phyloP scores from a whole-genome alignment of 2,888 invertebrate species.

The Orthosia incerta region DNA sequence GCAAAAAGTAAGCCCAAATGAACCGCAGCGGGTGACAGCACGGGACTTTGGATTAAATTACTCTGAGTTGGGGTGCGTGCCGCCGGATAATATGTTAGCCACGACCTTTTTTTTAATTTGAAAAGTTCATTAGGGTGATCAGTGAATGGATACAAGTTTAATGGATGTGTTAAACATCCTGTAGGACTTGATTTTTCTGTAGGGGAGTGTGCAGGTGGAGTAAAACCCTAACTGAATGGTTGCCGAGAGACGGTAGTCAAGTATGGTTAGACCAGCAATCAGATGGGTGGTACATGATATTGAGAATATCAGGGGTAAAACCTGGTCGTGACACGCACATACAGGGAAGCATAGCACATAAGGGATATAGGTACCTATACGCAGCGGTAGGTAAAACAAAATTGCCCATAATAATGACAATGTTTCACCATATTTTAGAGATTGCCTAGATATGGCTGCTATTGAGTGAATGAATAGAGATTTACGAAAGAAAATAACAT shows the following conservation, averaged over 20 bases:
- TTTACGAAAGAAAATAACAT: too few relatives aligned
- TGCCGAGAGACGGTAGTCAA: background rate
- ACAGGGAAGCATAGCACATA: background rate
- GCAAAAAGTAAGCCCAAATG: constrained; percentile 51
- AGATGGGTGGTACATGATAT: background rate
- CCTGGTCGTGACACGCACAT: too few relatives aligned
- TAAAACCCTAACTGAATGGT: background rate
- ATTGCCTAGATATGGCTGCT: too few relatives aligned
- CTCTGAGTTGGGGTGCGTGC: constrained; percentile 59
- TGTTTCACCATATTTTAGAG: too few relatives aligned
- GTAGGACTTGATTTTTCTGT: background rate
- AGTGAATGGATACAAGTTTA: constrained; percentile 29
- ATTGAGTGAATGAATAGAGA: too few relatives aligned
- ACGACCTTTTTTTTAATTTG: constrained; percentile 73
- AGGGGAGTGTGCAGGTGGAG: background rate
- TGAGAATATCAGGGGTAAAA: too few relatives aligned
- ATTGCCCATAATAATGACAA: too few relatives aligned
- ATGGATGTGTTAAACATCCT: constrained; percentile 50
- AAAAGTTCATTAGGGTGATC: constrained; percentile 70
- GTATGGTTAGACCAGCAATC: background rate
- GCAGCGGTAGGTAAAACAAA: background rate
- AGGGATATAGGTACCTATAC: background rate
- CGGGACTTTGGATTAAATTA: constrained; percentile 71
- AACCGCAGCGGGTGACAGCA: constrained; percentile 59
- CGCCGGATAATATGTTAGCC: constrained; percentile 67